Percentiles rank a stretch among this genome's conserved stretches.
Evolutionary conservation across 2,797 vertebrate genomes (phyloP).

Genomic region (Coluber constrictor): DNA sequence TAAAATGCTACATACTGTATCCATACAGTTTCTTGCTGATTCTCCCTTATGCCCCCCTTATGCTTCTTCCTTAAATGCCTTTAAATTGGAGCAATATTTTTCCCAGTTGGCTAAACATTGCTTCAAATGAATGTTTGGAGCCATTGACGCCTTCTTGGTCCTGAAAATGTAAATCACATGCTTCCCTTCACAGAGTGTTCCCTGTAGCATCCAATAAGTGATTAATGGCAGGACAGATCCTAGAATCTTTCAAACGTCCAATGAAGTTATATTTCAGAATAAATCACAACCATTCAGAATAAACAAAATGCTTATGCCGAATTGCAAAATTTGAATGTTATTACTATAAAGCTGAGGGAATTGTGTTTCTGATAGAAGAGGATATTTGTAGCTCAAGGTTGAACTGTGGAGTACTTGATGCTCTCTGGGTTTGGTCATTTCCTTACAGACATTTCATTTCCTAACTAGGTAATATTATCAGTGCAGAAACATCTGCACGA

Average conservation of each 20-base stretch:
- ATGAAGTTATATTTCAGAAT: background rate
- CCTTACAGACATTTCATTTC: background rate
- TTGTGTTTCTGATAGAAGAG: background rate
- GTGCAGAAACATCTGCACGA: background rate
- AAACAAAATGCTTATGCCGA: background rate
- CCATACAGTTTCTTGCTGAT: background rate
- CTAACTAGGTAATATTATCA: background rate
- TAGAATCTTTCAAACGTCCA: background rate
- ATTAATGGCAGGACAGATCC: background rate
- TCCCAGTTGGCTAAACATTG: constrained; percentile 21
- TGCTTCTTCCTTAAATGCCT: constrained; percentile 5
- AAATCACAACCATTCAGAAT: background rate
- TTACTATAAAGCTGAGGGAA: background rate
- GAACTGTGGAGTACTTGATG: background rate
- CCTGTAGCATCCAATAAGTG: background rate
- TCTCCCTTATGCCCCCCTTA: background rate
- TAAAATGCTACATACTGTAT: background rate
- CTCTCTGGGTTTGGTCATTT: background rate
- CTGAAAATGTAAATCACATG: background rate
- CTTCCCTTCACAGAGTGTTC: background rate
- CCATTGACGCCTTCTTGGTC: background rate
- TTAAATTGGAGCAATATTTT: background rate
- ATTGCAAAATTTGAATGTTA: background rate
- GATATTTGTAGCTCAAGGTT: background rate
- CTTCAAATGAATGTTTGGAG: constrained; percentile 8